Conservation (phyloP, 2,113 vertebrate genomes). For the Odobenus rosmarus region DNA sequence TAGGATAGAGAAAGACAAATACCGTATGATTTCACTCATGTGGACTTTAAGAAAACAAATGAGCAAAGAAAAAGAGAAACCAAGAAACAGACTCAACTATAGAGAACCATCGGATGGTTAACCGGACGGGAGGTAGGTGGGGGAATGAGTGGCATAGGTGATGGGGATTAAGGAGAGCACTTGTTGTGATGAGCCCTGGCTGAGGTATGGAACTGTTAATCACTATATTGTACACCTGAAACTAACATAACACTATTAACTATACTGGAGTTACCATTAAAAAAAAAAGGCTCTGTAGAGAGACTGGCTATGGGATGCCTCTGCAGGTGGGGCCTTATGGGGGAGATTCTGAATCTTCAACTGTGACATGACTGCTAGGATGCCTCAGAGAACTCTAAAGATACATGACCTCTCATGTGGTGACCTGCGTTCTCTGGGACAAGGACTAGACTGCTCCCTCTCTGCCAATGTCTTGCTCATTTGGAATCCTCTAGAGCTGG, state of each 20-base stretch:
- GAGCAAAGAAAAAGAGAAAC: background rate
- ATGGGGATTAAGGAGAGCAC: background rate
- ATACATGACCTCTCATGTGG: background rate
- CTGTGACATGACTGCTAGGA: background rate
- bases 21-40: background rate
- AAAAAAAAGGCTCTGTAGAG: background rate
- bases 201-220: background rate
- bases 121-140: background rate
- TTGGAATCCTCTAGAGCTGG: background rate
- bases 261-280: background rate
- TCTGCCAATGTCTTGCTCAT: background rate
- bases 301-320: background rate
- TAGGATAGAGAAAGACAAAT: background rate
- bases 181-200: background rate
- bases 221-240: background rate
- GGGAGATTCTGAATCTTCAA: background rate
- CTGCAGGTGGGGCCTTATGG: fast-evolving
- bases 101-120: background rate
- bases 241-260: background rate
- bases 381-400: too few relatives aligned
- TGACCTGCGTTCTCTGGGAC: background rate
- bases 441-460: background rate
- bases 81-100: background rate
- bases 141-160: background rate
- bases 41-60: background rate